Evolutionary conservation across 2,888 invertebrate genomes (phyloP).

Genomic region (Zhuqinia jingwanae): DNA sequence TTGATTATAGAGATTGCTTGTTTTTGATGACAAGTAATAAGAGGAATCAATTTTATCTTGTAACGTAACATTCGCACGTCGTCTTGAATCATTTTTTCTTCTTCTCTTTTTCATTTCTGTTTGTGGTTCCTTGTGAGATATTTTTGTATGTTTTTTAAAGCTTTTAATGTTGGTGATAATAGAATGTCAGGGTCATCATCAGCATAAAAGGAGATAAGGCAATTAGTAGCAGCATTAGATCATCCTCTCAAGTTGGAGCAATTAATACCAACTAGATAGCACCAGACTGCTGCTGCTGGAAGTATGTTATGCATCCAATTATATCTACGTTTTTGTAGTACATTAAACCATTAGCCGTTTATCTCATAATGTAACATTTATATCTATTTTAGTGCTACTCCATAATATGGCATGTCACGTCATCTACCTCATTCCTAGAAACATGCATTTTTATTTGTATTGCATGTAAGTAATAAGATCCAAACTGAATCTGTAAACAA

Average conservation of each 20-base stretch:
- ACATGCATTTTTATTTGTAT: no score
- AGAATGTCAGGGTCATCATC: slow-evolving; percentile 42
- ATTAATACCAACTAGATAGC: neutral
- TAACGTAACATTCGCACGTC: neutral
- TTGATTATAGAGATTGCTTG: neutral
- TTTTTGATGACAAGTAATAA: neutral
- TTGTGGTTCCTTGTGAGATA: neutral
- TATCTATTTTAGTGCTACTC: no score
- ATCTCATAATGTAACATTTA: no score
- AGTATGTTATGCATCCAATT: neutral
- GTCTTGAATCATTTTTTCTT: neutral
- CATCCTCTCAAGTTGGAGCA: neutral
- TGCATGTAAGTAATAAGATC: no score
- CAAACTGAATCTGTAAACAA: no score
- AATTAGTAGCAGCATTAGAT: neutral
- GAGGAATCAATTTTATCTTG: slow-evolving; percentile 37
- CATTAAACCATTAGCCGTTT: no score
- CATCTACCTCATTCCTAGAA: no score
- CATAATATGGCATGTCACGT: no score
- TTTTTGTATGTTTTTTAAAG: neutral
- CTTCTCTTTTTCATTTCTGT: neutral
- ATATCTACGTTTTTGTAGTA: neutral
- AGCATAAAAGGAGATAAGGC: neutral
- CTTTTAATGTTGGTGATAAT: slow-evolving; percentile 31
- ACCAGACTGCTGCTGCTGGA: neutral